A percentile compares a stretch with the other conserved stretches of the same genome.
Evolutionary conservation across 2,113 vertebrate species (phyloP).

Genomic region (Tauraco erythrolophus): DNA sequence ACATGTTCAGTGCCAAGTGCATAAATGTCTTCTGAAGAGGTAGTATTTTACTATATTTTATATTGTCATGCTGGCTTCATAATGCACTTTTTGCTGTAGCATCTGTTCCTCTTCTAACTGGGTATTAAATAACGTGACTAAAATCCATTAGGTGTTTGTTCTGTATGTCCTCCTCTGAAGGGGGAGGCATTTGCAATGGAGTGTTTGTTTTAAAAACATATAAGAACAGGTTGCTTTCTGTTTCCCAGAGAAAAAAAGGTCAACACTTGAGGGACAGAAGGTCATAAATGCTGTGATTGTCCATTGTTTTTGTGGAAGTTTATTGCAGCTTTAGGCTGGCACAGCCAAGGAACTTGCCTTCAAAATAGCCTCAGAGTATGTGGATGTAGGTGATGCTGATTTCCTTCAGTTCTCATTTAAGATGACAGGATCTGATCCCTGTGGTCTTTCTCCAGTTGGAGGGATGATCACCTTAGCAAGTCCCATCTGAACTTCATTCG

Average conservation of each 20-base stretch:
- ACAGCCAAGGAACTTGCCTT: neutral
- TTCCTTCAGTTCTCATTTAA: neutral
- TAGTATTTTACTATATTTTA: neutral
- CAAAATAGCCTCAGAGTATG: neutral
- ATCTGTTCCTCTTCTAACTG: neutral
- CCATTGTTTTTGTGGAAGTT: constrained; percentile 36
- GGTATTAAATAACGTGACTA: neutral
- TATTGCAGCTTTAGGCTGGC: constrained; percentile 15
- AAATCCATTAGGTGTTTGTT: neutral
- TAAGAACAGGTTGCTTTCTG: constrained; percentile 28
- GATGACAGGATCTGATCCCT: neutral
- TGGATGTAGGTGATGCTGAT: neutral
- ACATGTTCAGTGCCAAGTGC: neutral
- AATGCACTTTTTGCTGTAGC: neutral
- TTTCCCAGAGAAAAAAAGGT: constrained; percentile 11
- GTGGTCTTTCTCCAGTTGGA: neutral
- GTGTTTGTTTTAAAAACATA: constrained; percentile 30
- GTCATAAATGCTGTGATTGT: neutral
- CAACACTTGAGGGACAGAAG: neutral
- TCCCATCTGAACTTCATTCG: neutral
- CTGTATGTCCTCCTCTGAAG: neutral
- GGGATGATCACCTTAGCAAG: neutral
- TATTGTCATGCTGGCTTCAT: neutral
- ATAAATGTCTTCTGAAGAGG: neutral
- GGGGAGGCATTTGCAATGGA: neutral